Evolutionary conservation across 2,888 invertebrate genomes (phyloP), one percentile per base, ranked within the genome.

Genomic region (Drosophila niveifrons): DNA sequence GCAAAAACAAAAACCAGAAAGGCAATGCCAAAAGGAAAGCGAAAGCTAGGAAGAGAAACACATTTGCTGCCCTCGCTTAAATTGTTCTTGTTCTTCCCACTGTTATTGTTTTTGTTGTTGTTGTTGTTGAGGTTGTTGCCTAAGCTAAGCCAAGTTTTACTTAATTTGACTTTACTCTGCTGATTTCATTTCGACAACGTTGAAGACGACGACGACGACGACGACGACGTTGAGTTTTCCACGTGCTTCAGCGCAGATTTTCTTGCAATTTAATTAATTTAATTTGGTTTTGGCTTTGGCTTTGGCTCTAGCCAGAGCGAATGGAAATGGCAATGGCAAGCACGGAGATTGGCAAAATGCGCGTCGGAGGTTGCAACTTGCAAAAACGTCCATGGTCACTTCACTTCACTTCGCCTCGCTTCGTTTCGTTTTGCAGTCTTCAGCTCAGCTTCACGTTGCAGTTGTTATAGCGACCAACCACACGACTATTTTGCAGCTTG

Each of bases 241-340:
- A 64, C 78, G 78, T 78, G 72, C 78, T 61, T 48, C 65, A 72
- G 70, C 78, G 64, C 71, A 73, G 82, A 85, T 80, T 82, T 78
- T 76, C 81, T 76, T 67, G 65, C 70, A 75, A 81, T 86, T 86
- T 83, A 83, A 83, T 83, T 86, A 83, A 83, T 83, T 83, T 86
- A 83, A 83, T 83, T 83, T 81, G 68, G 66, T 78, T 71, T 75
- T 62, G 51, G 67, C 62, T 53, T 58, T 58, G n/a, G 68, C 53
- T 86, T 81, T 74, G 62, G 63, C 75, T 51, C 52, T 52, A 39
- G 47, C 44, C 29, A 47, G 36, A 47, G 36, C 64, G 53, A 71
- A 71, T 56, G 62, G 48, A 66, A 73, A 57, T 66, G 59, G 56
- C 52, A 17, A 23, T 55, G 23, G 23, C 23, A 23, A 23, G 23